Evolutionary conservation across 2,888 invertebrate species (phyloP).

Genomic region (Aspidiotus destructor): DNA sequence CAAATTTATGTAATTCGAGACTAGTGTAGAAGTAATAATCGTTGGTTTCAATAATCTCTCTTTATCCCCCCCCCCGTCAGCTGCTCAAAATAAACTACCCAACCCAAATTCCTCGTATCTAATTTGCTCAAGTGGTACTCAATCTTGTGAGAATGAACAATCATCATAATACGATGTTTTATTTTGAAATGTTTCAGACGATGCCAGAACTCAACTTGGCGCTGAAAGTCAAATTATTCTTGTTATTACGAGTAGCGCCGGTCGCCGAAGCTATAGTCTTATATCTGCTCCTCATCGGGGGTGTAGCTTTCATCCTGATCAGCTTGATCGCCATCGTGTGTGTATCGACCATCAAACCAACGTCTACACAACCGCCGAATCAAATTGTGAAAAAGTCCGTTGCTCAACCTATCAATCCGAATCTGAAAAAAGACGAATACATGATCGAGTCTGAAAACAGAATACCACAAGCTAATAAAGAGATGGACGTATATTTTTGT

Average conservation of each 20-base stretch:
- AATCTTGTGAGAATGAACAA: no score
- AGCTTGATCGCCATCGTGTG: slow-evolving; percentile 37
- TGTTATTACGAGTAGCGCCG: slow-evolving; percentile 65
- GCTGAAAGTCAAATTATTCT: slow-evolving; percentile 54
- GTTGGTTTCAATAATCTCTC: no score
- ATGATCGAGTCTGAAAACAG: slow-evolving; percentile 6
- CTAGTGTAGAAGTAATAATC: no score
- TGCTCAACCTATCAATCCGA: neutral
- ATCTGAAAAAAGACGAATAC: slow-evolving; percentile 18
- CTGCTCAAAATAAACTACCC: no score
- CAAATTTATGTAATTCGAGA: no score
- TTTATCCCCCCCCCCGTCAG: no score
- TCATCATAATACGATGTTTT: no score
- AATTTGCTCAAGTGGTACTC: no score
- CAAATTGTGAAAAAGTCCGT: neutral
- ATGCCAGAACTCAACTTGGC: slow-evolving; percentile 57
- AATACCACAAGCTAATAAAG: slow-evolving; percentile 38
- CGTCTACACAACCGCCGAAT: slow-evolving; percentile 14
- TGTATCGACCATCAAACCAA: slow-evolving; percentile 34
- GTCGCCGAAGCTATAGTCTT: slow-evolving; percentile 49
- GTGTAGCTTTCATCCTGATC: slow-evolving; percentile 46
- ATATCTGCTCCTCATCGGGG: slow-evolving; percentile 48
- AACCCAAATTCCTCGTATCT: no score
- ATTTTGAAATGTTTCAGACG: slow-evolving; percentile 48
- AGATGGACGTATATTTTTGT: slow-evolving; percentile 44